Evolutionary conservation across 2,888 invertebrate species (phyloP).

Genomic region (Chrysodeixis includens): DNA sequence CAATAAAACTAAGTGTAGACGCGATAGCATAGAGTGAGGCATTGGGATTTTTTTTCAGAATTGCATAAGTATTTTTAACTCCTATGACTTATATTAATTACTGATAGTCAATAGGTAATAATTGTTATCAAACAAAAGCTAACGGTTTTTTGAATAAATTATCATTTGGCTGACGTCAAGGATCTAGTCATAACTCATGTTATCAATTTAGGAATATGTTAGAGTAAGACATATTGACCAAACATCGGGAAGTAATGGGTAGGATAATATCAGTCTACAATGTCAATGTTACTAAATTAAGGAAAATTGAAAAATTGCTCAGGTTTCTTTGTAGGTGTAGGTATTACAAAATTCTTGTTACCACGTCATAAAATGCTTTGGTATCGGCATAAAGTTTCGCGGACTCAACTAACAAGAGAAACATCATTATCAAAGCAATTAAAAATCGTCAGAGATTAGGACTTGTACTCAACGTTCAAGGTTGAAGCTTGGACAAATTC

Average conservation of each 20-base stretch:
- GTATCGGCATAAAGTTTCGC: constrained; percentile 6
- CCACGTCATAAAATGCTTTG: neutral
- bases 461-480: neutral
- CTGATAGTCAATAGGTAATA: neutral
- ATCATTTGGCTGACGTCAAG: no score
- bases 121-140: no score
- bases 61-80: neutral
- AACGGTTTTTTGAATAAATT: no score
- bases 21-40: neutral
- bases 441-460: constrained; percentile 7
- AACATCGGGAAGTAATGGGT: no score
- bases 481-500: neutral
- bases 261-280: no score
- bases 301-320: no score
- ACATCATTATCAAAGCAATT: constrained; percentile 5
- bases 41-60: neutral
- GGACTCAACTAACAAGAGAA: constrained; percentile 2
- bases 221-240: no score
- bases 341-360: neutral
- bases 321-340: neutral
- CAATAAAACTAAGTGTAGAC: neutral
- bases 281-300: no score
- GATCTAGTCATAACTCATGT: no score
- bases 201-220: no score
- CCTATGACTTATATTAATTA: neutral